Evolutionary conservation across 2,113 vertebrate genomes (phyloP).

Genomic region (Axis porcinus): DNA sequence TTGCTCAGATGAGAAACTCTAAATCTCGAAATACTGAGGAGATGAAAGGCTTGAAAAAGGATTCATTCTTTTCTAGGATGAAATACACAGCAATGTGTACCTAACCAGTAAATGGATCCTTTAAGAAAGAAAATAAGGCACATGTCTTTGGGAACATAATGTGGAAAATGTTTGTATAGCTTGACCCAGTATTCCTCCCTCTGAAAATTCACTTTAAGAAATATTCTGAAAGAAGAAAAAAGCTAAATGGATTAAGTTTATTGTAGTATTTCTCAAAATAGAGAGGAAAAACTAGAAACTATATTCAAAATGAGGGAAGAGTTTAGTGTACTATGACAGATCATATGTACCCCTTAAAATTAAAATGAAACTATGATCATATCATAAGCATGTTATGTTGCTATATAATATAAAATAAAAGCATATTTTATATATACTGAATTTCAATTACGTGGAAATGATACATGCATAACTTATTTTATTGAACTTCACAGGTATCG

Average conservation of each 20-base stretch:
- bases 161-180: slow-evolving; percentile 2
- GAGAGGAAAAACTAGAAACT: neutral
- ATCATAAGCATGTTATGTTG: neutral
- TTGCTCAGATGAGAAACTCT: neutral
- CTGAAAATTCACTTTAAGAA: slow-evolving; percentile 25
- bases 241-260: neutral
- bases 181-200: slow-evolving; percentile 1
- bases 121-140: slow-evolving; percentile 29
- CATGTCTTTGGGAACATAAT: neutral
- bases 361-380: neutral
- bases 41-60: neutral
- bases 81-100: neutral
- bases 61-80: neutral
- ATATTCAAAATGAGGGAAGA: neutral
- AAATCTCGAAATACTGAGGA: neutral
- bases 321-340: neutral
- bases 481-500: neutral
- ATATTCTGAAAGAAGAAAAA: slow-evolving; percentile 13
- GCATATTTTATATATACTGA: neutral
- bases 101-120: neutral
- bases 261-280: neutral
- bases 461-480: neutral
- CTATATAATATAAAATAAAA: neutral
- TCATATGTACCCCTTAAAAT: neutral
- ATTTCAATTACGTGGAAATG: neutral